Conservation (phyloP, 2,888 invertebrate genomes). For the Pyrrhia umbra region DNA sequence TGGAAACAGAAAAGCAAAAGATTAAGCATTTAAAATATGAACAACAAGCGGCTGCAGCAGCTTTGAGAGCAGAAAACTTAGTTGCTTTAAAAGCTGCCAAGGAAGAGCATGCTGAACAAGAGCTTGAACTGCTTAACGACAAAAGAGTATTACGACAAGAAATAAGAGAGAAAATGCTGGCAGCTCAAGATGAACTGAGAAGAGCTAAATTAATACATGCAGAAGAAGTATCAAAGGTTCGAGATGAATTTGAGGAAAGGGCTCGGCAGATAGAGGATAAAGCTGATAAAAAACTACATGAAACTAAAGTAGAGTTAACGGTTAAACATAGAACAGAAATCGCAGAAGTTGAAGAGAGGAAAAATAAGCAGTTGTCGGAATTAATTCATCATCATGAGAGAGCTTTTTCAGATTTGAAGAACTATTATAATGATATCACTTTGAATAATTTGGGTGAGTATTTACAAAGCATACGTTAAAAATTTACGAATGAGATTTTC, state of each 20-base stretch:
- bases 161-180: conserved; percentile 92
- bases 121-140: conserved; percentile 93
- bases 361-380: conserved; percentile 95
- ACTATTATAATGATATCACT: conserved; percentile 98
- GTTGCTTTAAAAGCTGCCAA: conserved; percentile 95
- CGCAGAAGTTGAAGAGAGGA: conserved; percentile 97
- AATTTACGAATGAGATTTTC: too few relatives aligned
- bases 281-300: conserved; percentile 93
- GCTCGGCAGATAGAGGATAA: conserved; percentile 89
- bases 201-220: conserved; percentile 94
- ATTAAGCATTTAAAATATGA: conserved; percentile 98
- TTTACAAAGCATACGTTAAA: not conserved
- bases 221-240: conserved; percentile 92
- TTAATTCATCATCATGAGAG: conserved; percentile 95
- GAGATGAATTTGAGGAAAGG: conserved; percentile 86
- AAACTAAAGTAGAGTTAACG: conserved; percentile 93
- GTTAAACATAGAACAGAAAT: conserved; percentile 95
- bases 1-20: conserved; percentile 97
- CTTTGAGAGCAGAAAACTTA: conserved; percentile 95
- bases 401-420: conserved; percentile 97
- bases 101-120: conserved; percentile 94
- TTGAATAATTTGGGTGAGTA: conserved; percentile 95
- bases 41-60: conserved; percentile 95
- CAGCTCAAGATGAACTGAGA: conserved; percentile 93
- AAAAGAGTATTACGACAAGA: conserved; percentile 92